Base-by-base conservation (phyloP, 2,888 invertebrate species). In the Hirtodrosophila trivittata region DNA sequence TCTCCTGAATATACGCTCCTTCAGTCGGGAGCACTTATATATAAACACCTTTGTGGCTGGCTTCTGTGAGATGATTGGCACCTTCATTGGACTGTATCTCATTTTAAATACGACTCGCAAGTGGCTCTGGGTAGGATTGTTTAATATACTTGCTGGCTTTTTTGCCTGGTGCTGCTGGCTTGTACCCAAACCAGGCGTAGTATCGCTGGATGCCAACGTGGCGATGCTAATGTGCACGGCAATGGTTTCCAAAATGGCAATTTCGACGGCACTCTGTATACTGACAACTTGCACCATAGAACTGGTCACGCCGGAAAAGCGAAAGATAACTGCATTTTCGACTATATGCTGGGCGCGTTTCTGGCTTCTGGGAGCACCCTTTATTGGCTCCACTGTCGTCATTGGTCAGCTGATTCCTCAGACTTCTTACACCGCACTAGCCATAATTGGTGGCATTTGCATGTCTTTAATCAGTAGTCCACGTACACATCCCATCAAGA, bases 1-100 rank as follows among this genome's bases (percentile, higher is more conserved):
- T 87, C 76, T 92, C 21, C 81, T 92, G 1, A 92, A 92, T 64
- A 91, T 91, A 18, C 90, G 91, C 35, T 89, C 91, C 14, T 91
- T 91, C 58, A 91, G 91, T 62, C 89, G 91, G 5, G 90, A 90
- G 26, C 90, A 91, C 71, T 80, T 92, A 16, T 90, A 89, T 57
- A 76, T 90, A 5, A 91, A 91, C 58, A 91, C 91, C 21, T 89
- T 88, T 3, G 71, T 92, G 14, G 91, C 91, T 30, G 92, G 91
- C 59, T 65, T 88, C 30, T 83, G 89, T 26, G 91, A 91, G 75
- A 89, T 91, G 56, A 80, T 87, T 41, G 91, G 91, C 47, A 90
- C 90, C 14, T 90, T 91, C 55, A 84, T 90, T 59, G 91, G 90
- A 2, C 82, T 91, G 8, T 89, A 86, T 39, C 75, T 91, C 1